Evolutionary conservation across 2,888 invertebrate genomes (phyloP), one percentile per base, ranked within the genome.

Genomic region (Microctonus hyperodae): DNA sequence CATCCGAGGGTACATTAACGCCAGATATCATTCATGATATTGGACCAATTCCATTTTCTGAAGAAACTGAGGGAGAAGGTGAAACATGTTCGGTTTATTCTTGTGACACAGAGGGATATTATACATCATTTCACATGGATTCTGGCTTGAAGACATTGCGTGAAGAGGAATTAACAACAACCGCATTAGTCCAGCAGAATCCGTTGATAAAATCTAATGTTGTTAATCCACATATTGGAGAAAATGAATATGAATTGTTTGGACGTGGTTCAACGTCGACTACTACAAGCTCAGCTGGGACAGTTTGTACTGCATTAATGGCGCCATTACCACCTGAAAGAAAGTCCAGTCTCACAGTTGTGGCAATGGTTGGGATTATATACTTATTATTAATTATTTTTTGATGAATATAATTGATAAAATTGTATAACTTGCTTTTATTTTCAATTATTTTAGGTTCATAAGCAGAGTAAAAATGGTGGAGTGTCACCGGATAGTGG

Each of bases 61-160:
- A 94, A 82, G 95, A 95, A 80, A 89, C 91, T 58, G 95, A 95
- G 85, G 93, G 94, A 82, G 95, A 95, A 80, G 89, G 92, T 60
- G 95, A 95, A 85, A 94, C 93, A 0, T 93, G 93, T 75, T 96
- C 96, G 0, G 93, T 95, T 67, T 97, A 96, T 83, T 97, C 97
- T 1, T 95, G 97, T 80, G 98, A 98, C 81, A 96, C 96, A 1
- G 98, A 98, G 85, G 98, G 98, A 7, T 98, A 97, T 84, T 98
- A 96, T 83, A 98, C 98, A 0, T 97, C 97, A 22, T 98, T 98
- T 87, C 97, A 98, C 84, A 92, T 95, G 88, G 97, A 98, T 84
- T 96, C 96, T 65, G 97, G 97, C 0, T 84, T 98, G 70, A 93
- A 93, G 79, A 93, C 94, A 0, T 85, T 94, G 13, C 91, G 93